Base-by-base conservation (phyloP, 64 coral and sea anemone species). In the Astreopora myriophthalma region DNA sequence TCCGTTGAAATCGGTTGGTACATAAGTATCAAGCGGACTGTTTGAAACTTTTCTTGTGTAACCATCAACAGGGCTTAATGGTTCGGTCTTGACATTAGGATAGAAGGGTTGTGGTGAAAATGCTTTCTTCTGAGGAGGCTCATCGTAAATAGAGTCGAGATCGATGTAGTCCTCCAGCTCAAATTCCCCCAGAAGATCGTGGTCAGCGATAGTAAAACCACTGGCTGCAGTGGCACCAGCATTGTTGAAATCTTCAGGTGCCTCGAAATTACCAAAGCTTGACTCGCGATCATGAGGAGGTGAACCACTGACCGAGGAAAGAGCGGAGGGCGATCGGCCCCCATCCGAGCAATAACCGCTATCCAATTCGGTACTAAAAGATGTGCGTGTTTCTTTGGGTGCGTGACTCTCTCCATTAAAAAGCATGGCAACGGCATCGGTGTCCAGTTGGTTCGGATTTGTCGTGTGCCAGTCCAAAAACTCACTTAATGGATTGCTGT, bases 341-440 rank as follows among this genome's bases (percentile, higher is more conserved):
- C 89, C 91, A 26, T 96, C 95, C 0, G 95, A 96, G 48, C 95
- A 94, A 73, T 96, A 96, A 4, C 95, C 95, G 72, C 95, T 96
- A 62, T 96, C 95, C 34, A 83, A 79, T 24, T 96, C 42, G n/a
- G 84, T 24, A 42, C 86, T 88, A 34, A 32, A 80, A 63, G 65
- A 71, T 19, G 86, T 32, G 26, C 36, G 42, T 23, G 40, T 71
- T 71, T 79, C 39, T 33, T 76, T 52, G 30, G 72, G 37, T 22
- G 14, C 48, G 25, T 74, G 87, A n/a, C 40, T 80, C 11, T 92
- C 90, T 8, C 90, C 80, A 8, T 83, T 65, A 33, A 92, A 71
- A 34, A 92, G 82, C 90, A 92, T 86, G 16, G 90, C 80, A 13
- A 92, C 58, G 12, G 67, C 81, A 76, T 77, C 49, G 12, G 19